phyloP scores from a whole-genome alignment of 2,888 invertebrate genomes.

The Protophormia terraenovae region DNA sequence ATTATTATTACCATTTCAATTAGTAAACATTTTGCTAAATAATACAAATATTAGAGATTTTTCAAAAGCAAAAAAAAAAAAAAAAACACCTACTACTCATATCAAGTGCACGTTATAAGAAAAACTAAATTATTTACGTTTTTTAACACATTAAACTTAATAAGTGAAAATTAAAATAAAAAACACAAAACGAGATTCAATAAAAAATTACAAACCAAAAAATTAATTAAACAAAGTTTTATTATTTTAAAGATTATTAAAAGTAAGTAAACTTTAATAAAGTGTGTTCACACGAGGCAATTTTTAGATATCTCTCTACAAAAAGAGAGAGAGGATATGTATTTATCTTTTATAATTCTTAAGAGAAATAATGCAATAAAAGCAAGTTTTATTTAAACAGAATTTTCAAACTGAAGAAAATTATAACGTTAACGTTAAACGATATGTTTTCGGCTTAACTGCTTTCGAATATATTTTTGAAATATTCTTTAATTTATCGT shows the following conservation, averaged over 20 bases:
- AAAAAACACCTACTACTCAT: slow-evolving; percentile 41
- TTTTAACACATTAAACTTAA: slow-evolving; percentile 76
- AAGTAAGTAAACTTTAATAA: no score
- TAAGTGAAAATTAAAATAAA: background rate
- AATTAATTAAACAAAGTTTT: background rate
- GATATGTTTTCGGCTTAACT: no score
- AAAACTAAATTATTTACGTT: slow-evolving; percentile 75
- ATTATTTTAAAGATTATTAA: background rate
- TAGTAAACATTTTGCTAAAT: slow-evolving; percentile 37
- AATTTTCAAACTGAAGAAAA: no score
- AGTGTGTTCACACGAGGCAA: no score
- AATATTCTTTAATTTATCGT: no score
- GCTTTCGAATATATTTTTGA: no score
- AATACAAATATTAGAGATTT: background rate
- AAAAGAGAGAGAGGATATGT: no score
- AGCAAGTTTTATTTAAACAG: no score
- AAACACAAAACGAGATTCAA: background rate
- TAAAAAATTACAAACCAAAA: background rate
- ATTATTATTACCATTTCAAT: background rate
- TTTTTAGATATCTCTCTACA: no score
- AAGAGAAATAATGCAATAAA: no score
- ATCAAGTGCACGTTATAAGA: slow-evolving; percentile 53
- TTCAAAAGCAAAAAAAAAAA: slow-evolving; percentile 18
- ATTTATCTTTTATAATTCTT: no score
- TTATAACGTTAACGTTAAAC: no score